phyloP scores from a whole-genome alignment of 1,140 invertebrate species.

The Diabrotica virgifera region DNA sequence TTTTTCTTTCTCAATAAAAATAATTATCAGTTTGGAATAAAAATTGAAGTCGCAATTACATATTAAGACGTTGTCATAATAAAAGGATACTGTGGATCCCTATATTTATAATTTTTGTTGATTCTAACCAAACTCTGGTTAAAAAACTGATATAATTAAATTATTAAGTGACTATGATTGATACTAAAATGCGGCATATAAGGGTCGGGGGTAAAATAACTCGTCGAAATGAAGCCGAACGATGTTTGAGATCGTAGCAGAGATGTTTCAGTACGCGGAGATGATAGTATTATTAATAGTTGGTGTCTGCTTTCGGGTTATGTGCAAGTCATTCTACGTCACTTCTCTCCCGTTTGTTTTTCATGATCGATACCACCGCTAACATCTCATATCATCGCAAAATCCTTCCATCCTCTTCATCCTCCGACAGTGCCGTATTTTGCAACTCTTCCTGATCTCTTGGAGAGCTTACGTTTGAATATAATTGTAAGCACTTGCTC shows the following conservation, averaged over 20 bases:
- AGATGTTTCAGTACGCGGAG: constrained; percentile 21
- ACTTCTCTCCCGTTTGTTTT: constrained; percentile 44
- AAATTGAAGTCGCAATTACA: no score
- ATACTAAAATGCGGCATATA: no score
- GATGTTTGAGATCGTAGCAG: constrained; percentile 7
- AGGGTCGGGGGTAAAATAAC: constrained; percentile 6
- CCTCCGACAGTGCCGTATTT: not conserved
- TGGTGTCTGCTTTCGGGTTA: constrained; percentile 43
- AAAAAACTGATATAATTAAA: not conserved
- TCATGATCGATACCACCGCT: constrained; percentile 43
- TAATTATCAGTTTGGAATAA: no score
- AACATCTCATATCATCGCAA: constrained; percentile 45
- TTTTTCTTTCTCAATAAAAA: no score
- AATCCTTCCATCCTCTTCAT: constrained; percentile 23
- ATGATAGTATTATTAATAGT: constrained; percentile 42
- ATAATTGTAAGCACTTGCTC: no score
- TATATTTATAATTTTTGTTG: no score
- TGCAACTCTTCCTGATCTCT: not conserved
- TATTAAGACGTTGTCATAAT: no score
- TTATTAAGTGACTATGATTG: no score
- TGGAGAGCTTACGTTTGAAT: no score
- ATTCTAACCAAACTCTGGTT: no score
- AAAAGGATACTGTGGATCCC: no score
- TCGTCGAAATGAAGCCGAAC: constrained; percentile 16
- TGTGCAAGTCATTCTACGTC: constrained; percentile 47